Percentiles rank a stretch among this genome's conserved stretches.
Evolutionary conservation across 2,888 invertebrate genomes (phyloP).

Genomic region (Camptogramma bilineatum): DNA sequence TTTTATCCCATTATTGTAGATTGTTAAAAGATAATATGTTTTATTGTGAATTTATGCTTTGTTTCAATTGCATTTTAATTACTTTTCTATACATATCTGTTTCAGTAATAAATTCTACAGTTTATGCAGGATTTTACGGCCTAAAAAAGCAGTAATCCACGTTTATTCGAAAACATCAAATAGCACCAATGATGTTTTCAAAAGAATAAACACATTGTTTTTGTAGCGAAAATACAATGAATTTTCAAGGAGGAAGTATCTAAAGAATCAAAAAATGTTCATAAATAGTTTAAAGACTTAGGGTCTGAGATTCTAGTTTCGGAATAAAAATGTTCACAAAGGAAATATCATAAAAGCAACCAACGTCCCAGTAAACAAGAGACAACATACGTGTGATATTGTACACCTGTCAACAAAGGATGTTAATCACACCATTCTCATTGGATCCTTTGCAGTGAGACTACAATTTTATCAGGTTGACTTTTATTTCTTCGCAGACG

Average conservation of each 20-base stretch:
- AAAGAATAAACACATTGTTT: too few species aligned
- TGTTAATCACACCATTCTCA: slow-evolving; percentile 36
- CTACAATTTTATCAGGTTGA: slow-evolving; percentile 30
- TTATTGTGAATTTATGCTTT: slow-evolving; percentile 9
- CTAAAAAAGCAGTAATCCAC: too few species aligned
- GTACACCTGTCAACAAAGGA: slow-evolving; percentile 39
- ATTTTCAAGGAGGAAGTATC: background rate
- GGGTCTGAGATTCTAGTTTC: background rate
- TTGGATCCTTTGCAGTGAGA: slow-evolving; percentile 35
- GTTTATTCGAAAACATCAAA: background rate
- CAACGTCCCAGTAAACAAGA: slow-evolving; percentile 18
- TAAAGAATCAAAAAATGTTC: background rate
- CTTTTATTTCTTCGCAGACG: slow-evolving; percentile 31
- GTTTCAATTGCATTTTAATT: background rate
- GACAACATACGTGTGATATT: slow-evolving; percentile 29
- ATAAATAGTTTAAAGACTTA: background rate
- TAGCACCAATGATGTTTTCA: background rate
- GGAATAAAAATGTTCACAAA: slow-evolving; percentile 14
- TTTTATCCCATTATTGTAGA: slow-evolving; percentile 68
- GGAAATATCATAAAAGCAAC: slow-evolving; percentile 8
- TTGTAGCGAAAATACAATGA: background rate
- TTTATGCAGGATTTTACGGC: background rate
- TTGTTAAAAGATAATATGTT: slow-evolving; percentile 49
- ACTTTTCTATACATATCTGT: background rate
- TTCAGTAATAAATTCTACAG: background rate